Evolutionary conservation across 2,797 vertebrate species (phyloP).

Genomic region (Falco naumanni): DNA sequence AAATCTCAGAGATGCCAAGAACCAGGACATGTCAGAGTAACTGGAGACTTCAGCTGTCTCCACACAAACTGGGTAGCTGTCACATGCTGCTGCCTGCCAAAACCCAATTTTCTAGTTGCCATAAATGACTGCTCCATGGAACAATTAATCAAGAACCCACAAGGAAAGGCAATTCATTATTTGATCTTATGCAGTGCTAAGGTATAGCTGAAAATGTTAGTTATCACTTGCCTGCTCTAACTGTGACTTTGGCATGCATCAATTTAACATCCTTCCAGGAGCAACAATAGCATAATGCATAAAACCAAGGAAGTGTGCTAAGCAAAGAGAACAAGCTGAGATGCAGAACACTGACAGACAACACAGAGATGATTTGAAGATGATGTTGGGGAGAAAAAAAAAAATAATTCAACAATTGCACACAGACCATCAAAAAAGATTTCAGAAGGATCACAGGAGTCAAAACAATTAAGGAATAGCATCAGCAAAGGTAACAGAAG

Average conservation of each 20-base stretch:
- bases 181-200: neutral
- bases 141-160: neutral
- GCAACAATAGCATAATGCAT: neutral
- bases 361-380: neutral
- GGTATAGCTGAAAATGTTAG: neutral
- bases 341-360: neutral
- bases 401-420: neutral
- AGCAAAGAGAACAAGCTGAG: neutral
- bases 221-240: neutral
- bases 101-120: neutral
- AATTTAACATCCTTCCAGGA: neutral
- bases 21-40: slow-evolving; percentile 22
- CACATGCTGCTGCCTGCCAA: neutral
- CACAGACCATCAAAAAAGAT: neutral
- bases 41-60: neutral
- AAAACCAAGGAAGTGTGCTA: neutral
- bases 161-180: neutral
- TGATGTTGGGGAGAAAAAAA: neutral
- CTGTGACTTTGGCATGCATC: neutral
- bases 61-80: neutral
- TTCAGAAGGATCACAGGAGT: neutral
- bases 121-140: neutral
- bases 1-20: slow-evolving; percentile 2
- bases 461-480: neutral
- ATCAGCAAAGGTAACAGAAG: neutral